Base-by-base conservation (phyloP, 1,140 invertebrate species). In the Drosophila pallidifrons region DNA sequence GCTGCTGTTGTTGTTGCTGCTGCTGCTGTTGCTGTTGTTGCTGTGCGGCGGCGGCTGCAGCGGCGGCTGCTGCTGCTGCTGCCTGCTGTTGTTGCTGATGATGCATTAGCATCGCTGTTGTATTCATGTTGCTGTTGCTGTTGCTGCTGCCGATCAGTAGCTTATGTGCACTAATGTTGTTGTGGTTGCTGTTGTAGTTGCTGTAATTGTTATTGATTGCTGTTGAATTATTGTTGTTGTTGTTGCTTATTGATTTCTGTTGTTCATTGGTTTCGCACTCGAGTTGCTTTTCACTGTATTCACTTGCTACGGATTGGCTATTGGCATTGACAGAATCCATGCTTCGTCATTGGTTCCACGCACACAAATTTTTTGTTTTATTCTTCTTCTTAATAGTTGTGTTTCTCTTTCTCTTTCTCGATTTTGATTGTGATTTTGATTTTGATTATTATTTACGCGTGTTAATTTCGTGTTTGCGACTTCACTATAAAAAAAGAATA, bases 291-390 rank as follows among this genome's bases (percentile, higher is more conserved):
- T 93, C 92, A 94, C 94, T 95, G 73, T 94, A 94, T 91, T 95
- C 95, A 94, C 95, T 95, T 92, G 94, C 94, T 82, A 94, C 94
- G 77, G 93, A 94, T 92, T 94, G 94, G 92, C 95, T 95, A 94
- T 96, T 69, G 65, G 45, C 95, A 95, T 95, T 95, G 91, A 93
- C 94, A 93, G 94, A 94, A 94, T 94, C 94, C 94, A 94, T 94
- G 72, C 83, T 91, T 79, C 82, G 79, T 81, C 82, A 83, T 88
- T 82, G 73, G 76, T 54, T 67, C 76, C 35, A 38, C 6, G 11
- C 6, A 38, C 35, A 38, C 35, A 75, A 65, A 4, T 35, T 20
- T 25, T 25, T 25, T 25, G 20, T 25, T 25, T 25, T 25, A 3
- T 25, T 25, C 3, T 25, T 25, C 3, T 20, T 35, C 55, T 38